Evolutionary conservation across 2,888 invertebrate genomes (phyloP), one percentile per base, ranked within the genome.

Genomic region (Alloscopus bannaensis): DNA sequence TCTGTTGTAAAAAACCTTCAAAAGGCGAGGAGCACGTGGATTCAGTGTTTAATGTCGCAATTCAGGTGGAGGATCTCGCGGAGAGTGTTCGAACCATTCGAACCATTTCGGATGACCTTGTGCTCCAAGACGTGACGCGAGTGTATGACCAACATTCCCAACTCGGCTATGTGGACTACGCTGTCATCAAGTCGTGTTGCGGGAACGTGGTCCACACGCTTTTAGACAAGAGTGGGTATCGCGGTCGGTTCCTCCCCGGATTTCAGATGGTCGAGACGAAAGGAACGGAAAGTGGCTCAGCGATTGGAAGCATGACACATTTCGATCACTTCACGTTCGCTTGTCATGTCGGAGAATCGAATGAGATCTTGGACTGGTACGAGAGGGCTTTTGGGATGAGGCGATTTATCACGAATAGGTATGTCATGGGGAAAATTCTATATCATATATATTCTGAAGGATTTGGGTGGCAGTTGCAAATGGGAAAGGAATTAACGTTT

Each of bases 161-260:
- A 11, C 36, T 86, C 64, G 89, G 89, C 3, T 70, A 80, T 0
- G 87, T 89, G 2, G 86, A 85, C 8, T 87, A 87, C 76, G 88
- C 89, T 2, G 86, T 88, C 1, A 86, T 90, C 3, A 87, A 87
- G 66, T 89, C 89, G 8, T 87, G 88, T 81, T 87, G 89, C 62
- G 89, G 89, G 0, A 89, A 90, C 84, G 87, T 89, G 4, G 86
- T 88, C 18, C 90, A 90, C 80, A 89, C 89, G 0, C 81, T 90
- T 1, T 83, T 90, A n/a, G 87, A 89, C 76, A 87, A 87, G 60
- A 80, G 77, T n/a, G 45, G 70, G 85, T n/a, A 89, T 89, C 79
- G 78, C 66, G 89, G 89, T 0, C 69, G 82, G 36, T 89, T 89
- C 84, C 86, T 90, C 22, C 89, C 89, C 2, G 88, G 88, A 11